These are phyloP conservation scores for Schrankia costaestrigalis DNA, from an alignment of 2,888 invertebrate genomes.

Conservation along the genomic window DNA sequence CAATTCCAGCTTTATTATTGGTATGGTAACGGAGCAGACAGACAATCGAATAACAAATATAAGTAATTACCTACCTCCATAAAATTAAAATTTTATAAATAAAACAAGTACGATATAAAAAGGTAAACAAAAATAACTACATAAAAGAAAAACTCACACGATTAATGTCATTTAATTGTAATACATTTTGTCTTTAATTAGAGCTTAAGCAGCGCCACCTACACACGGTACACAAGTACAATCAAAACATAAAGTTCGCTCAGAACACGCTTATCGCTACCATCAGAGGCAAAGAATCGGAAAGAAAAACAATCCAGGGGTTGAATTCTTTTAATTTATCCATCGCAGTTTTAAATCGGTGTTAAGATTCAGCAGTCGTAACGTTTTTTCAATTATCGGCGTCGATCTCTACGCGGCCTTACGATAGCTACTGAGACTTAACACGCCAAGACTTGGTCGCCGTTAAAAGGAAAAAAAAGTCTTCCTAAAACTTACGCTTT, in stretches of 20 bases:
- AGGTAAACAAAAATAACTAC: neutral
- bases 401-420: conserved; percentile 65
- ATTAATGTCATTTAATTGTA: conserved; percentile 31
- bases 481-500: conserved; percentile 40
- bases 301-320: conserved; percentile 64
- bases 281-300: conserved; percentile 59
- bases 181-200: conserved; percentile 50
- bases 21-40: no score
- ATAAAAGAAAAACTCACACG: conserved; percentile 16
- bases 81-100: no score
- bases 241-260: conserved; percentile 67
- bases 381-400: conserved; percentile 73
- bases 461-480: conserved; percentile 34
- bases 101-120: neutral
- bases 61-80: no score
- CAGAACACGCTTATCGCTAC: conserved; percentile 65
- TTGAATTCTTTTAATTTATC: conserved; percentile 76
- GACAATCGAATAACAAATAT: no score
- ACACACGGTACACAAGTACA: conserved; percentile 58
- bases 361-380: conserved; percentile 74
- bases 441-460: conserved; percentile 46
- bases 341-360: conserved; percentile 74
- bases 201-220: conserved; percentile 52
- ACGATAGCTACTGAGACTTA: conserved; percentile 65
- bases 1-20: no score